Base-by-base conservation (phyloP, 23 tunicate species). In the Trididemnum nubilum region DNA sequence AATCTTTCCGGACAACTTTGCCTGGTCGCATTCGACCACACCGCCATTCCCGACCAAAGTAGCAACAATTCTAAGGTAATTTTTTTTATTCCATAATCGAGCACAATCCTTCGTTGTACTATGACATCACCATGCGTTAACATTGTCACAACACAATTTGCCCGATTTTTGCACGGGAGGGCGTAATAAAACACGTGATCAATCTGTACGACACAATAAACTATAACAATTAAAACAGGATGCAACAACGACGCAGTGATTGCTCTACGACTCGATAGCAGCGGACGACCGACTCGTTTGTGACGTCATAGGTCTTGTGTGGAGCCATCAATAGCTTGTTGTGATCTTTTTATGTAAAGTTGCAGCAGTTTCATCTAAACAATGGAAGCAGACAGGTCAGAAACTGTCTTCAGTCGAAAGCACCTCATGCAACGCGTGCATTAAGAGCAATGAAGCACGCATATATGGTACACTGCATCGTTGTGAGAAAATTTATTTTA, bases 261-360 rank as follows among this genome's bases (percentile, higher is more conserved):
- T 44, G 9, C 54, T 44, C 54, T 15, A n/a, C 15, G 54, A 44
- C 15, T 44, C 54, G 54, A 9, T 44, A 7, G 54, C 9, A 7
- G 54, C 15, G 54, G 12, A 15, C 54, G 12, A 44, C 54, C 54
- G 15, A 44, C 54, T 7, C 12, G 12, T 7, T 44, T 15, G 9
- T 44, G 54, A 44, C 9, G 12, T 44, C 12, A 9, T 44, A 44
- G 12, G 54, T 44, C 54, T 7, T 44, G 15, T 15, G 15, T 44
- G 12, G 54, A 15, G 15, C 54, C 15, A 15, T 15, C 54, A 15
- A 7, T 15, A 44, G 15, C 54, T 44, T 90, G 34, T 59, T 91
- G 97, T 27, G 97, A 81, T 64, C 97, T 52, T 64, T 91, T 86
- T 40, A 91, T 85, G 73, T 91, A 91, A 12, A 91, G 83, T 75